phyloP scores from a whole-genome alignment of 2,113 vertebrate species.

The Cinclus mexicanus region DNA sequence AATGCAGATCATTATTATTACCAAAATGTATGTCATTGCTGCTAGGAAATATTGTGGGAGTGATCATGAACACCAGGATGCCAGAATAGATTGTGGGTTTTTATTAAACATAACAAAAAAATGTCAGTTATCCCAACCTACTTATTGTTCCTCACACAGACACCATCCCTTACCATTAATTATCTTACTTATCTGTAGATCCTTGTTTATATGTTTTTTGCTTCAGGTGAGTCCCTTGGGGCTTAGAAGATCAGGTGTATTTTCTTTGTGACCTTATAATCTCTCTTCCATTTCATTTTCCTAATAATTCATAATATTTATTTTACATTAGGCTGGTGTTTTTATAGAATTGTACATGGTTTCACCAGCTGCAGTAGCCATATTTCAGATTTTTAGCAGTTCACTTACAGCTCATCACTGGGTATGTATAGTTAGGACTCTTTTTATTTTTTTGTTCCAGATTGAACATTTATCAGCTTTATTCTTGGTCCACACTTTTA shows the following conservation, averaged over 20 bases:
- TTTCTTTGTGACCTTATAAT: not conserved
- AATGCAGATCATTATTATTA: not conserved
- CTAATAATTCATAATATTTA: not conserved
- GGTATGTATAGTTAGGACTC: not conserved
- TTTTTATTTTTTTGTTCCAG: not conserved
- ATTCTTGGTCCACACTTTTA: not conserved
- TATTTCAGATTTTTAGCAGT: not conserved
- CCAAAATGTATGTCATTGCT: not conserved
- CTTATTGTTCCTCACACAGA: not conserved
- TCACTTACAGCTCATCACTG: not conserved
- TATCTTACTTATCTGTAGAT: not conserved
- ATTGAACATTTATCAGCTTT: not conserved
- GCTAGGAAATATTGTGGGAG: not conserved
- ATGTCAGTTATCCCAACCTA: not conserved
- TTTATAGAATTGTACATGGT: not conserved
- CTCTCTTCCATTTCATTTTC: not conserved
- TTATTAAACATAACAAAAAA: constrained; percentile 18
- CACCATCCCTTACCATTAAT: not conserved
- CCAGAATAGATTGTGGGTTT: not conserved
- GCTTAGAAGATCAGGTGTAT: not conserved
- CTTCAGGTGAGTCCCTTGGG: not conserved
- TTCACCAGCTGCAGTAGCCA: not conserved
- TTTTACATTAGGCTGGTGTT: not conserved
- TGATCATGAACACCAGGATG: not conserved
- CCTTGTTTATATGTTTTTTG: not conserved